A percentile compares a stretch with the other conserved stretches of the same genome.
Conservation (phyloP, 2,113 vertebrate species). For the Albula glossodonta region DNA sequence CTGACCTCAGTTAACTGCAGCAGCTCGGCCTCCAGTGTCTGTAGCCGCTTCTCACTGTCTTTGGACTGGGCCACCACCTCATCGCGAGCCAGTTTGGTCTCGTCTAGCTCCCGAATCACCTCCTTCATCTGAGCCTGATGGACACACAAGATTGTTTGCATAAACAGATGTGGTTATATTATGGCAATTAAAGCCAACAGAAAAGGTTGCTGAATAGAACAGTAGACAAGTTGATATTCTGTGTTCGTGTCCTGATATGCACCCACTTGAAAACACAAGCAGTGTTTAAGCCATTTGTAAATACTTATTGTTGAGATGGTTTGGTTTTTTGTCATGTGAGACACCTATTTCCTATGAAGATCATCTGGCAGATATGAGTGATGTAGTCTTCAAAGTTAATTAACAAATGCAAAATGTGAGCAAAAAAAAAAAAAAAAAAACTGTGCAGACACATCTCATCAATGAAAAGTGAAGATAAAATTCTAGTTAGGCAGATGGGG, state of each 20-base stretch:
- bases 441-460: no score
- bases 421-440: neutral
- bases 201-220: neutral
- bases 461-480: neutral
- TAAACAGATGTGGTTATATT: neutral
- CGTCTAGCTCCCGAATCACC: constrained; percentile 81
- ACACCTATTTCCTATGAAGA: no score
- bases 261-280: no score
- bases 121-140: constrained; percentile 85
- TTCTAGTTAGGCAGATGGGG: neutral
- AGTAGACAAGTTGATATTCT: no score
- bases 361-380: no score
- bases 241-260: no score
- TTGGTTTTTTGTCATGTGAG: no score
- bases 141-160: neutral
- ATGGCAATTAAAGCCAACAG: neutral
- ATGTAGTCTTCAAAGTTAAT: no score
- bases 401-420: no score
- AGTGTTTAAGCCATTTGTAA: no score
- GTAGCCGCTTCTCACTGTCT: constrained; percentile 85
- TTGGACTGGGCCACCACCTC: constrained; percentile 75
- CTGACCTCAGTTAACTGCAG: constrained; percentile 82
- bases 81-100: constrained; percentile 73
- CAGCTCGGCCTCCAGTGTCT: constrained; percentile 82
- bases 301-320: no score